Conservation (phyloP, 2,113 vertebrate species). For the Cairina moschata region DNA sequence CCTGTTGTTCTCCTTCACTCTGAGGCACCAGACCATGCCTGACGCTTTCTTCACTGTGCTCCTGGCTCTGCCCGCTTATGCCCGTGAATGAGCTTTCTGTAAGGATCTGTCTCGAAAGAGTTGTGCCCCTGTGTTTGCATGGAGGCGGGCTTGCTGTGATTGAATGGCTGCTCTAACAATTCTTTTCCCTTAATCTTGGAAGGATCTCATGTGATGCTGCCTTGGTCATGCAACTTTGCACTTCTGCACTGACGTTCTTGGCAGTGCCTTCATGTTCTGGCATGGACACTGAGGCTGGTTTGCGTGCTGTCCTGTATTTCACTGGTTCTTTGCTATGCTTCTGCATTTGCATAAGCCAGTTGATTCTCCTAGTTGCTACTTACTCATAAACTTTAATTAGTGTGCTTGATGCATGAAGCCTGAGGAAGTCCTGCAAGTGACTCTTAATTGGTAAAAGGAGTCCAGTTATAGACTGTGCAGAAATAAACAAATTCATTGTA, state of each 20-base stretch:
- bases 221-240: neutral
- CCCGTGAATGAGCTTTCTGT: neutral
- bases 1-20: neutral
- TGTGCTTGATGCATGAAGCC: neutral
- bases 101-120: neutral
- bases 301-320: neutral
- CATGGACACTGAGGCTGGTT: neutral
- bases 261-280: neutral
- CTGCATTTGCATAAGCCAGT: neutral
- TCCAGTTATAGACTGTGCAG: neutral
- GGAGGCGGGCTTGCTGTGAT: neutral
- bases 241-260: neutral
- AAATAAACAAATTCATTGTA: neutral
- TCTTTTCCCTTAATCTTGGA: neutral
- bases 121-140: neutral
- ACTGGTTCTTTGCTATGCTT: neutral
- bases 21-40: neutral
- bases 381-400: neutral
- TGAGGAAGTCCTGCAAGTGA: neutral
- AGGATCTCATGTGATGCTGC: neutral
- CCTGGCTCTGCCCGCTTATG: rapidly evolving
- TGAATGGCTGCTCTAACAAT: neutral
- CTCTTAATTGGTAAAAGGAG: neutral
- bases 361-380: neutral
- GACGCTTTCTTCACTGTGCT: neutral